Percentiles rank a stretch among this genome's conserved stretches.
phyloP scores from a whole-genome alignment of 2,797 vertebrate species.

The Tinamus major region DNA sequence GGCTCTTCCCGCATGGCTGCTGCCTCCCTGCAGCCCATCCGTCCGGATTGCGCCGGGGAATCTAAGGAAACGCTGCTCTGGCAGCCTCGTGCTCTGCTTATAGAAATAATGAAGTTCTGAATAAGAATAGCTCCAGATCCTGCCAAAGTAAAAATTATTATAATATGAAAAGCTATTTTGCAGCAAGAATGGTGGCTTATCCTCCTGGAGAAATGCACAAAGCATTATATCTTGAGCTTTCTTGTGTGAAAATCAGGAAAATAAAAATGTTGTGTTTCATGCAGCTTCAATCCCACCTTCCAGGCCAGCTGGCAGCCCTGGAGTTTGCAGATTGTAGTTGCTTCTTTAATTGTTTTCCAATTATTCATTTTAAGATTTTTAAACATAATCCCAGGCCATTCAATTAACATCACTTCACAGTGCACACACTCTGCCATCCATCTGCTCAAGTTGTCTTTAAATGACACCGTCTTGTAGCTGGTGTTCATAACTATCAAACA shows the following conservation, averaged over 20 bases:
- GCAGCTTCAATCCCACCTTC: constrained; percentile 32
- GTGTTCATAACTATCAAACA: constrained; percentile 67
- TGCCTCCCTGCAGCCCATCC: not conserved
- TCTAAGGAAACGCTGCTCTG: not conserved
- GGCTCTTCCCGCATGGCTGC: not conserved
- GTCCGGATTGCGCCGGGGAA: not conserved
- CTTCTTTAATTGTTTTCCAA: constrained; percentile 63
- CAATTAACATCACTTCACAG: constrained; percentile 68
- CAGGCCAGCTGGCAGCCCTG: constrained; percentile 48
- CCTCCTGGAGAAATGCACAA: not conserved
- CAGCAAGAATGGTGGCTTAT: not conserved
- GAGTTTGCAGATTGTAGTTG: constrained; percentile 6
- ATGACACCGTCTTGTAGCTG: constrained; percentile 61
- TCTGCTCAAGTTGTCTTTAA: constrained; percentile 74
- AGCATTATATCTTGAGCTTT: not conserved
- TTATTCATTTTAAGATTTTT: constrained; percentile 55
- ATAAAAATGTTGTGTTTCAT: not conserved
- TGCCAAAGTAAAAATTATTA: not conserved
- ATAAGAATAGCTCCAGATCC: not conserved
- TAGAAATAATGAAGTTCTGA: not conserved
- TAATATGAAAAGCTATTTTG: not conserved
- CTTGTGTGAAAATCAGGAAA: not conserved
- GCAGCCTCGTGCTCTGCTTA: not conserved
- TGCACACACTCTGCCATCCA: constrained; percentile 51
- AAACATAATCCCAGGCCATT: constrained; percentile 66